Conservation (phyloP, 2,797 vertebrate genomes). For the Holocentrus rufus region DNA sequence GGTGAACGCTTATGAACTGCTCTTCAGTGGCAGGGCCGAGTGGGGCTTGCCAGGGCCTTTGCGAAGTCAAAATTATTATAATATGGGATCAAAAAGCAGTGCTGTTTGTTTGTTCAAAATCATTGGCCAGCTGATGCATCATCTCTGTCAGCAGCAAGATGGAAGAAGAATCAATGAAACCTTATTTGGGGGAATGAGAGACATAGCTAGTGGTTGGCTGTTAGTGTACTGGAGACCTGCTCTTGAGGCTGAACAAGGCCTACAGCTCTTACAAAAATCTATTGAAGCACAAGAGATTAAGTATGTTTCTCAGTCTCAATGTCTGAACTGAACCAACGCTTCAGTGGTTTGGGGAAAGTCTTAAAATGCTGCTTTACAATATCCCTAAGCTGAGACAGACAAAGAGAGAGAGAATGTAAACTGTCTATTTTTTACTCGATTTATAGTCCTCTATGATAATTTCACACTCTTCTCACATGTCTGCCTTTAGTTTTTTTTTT, state of each 20-base stretch:
- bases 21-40: neutral
- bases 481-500: neutral
- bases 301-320: neutral
- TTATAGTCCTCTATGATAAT: no score
- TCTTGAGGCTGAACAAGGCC: neutral
- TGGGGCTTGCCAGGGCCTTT: neutral
- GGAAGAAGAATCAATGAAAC: neutral
- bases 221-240: no score
- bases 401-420: neutral
- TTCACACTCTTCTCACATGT: neutral
- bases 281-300: neutral
- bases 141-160: no score
- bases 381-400: neutral
- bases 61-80: neutral
- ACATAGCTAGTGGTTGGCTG: neutral
- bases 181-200: neutral
- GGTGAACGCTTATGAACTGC: conserved; percentile 9
- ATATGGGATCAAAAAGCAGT: neutral
- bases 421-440: no score
- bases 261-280: neutral
- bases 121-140: neutral
- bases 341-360: neutral
- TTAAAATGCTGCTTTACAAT: neutral
- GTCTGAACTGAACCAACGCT: neutral
- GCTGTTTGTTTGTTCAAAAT: conserved; percentile 4